These are phyloP conservation scores for Ardeotis arabs DNA, from an alignment of 2,113 vertebrate genomes.

Conservation along the genomic window DNA sequence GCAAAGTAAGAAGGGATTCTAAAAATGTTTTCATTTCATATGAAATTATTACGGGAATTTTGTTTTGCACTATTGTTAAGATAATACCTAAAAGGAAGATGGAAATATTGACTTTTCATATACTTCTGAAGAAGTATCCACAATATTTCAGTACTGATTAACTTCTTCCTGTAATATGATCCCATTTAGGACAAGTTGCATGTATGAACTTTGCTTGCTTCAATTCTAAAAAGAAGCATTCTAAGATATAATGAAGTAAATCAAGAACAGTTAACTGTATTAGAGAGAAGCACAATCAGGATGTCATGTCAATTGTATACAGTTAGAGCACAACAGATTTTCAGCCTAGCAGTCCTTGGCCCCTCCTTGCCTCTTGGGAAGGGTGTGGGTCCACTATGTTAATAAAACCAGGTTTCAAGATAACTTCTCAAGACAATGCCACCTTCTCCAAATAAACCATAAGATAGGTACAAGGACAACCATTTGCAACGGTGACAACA, in stretches of 20 bases:
- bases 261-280: not conserved
- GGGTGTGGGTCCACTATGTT: not conserved
- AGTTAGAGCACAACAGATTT: not conserved
- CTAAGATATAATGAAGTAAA: not conserved
- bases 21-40: not conserved
- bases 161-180: not conserved
- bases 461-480: not conserved
- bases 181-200: not conserved
- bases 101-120: not conserved
- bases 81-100: not conserved
- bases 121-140: not conserved
- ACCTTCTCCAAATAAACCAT: not conserved
- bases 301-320: accelerated
- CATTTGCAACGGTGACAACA: not conserved
- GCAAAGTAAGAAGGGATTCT: not conserved
- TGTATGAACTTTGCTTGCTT: not conserved
- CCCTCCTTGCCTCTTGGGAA: not conserved
- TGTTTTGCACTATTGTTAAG: not conserved
- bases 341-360: not conserved
- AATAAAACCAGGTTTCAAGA: not conserved
- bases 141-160: not conserved
- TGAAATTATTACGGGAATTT: not conserved
- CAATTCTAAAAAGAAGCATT: not conserved
- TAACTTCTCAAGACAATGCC: not conserved
- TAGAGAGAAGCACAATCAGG: not conserved